These are phyloP conservation scores for Pseudomyrmex sp. DNA, from an alignment of 1,140 invertebrate species.

Conservation along the genomic window DNA sequence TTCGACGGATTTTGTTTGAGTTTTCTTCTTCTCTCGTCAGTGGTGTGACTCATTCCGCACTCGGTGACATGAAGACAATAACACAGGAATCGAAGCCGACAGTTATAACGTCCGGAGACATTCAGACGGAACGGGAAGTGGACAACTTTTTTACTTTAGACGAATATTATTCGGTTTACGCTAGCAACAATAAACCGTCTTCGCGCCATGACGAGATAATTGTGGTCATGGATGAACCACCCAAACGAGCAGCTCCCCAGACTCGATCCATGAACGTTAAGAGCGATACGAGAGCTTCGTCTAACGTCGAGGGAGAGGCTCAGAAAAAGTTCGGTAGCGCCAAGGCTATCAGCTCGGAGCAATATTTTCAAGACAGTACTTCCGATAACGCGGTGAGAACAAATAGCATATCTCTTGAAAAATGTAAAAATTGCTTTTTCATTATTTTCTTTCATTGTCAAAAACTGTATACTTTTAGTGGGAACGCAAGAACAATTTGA, in stretches of 20 bases:
- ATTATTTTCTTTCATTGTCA: background rate
- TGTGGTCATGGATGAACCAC: slow-evolving; percentile 79
- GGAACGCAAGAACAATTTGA: slow-evolving; percentile 89
- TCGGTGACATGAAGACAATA: slow-evolving; percentile 97
- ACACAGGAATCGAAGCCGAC: slow-evolving; percentile 89
- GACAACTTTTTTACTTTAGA: slow-evolving; percentile 68
- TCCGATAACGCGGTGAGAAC: slow-evolving; percentile 87
- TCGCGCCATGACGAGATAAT: slow-evolving; percentile 77
- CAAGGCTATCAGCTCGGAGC: slow-evolving; percentile 98
- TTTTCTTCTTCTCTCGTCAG: slow-evolving; percentile 82
- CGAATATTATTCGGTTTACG: slow-evolving; percentile 69
- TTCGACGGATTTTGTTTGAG: background rate
- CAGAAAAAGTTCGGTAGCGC: slow-evolving; percentile 98
- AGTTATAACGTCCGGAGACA: slow-evolving; percentile 75
- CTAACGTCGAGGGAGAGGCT: slow-evolving; percentile 87
- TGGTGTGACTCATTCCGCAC: slow-evolving; percentile 95
- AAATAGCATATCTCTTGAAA: background rate
- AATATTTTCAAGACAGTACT: slow-evolving; percentile 94
- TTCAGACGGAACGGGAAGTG: slow-evolving; percentile 49
- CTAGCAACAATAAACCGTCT: slow-evolving; percentile 66
- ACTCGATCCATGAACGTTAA: slow-evolving; percentile 67
- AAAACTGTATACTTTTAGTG: slow-evolving; percentile 77
- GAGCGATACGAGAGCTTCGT: slow-evolving; percentile 60
- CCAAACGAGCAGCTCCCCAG: slow-evolving; percentile 69
- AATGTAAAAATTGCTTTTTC: background rate